These are phyloP conservation scores for Calcarius ornatus DNA, from an alignment of 2,113 vertebrate species.

Conservation along the genomic window DNA sequence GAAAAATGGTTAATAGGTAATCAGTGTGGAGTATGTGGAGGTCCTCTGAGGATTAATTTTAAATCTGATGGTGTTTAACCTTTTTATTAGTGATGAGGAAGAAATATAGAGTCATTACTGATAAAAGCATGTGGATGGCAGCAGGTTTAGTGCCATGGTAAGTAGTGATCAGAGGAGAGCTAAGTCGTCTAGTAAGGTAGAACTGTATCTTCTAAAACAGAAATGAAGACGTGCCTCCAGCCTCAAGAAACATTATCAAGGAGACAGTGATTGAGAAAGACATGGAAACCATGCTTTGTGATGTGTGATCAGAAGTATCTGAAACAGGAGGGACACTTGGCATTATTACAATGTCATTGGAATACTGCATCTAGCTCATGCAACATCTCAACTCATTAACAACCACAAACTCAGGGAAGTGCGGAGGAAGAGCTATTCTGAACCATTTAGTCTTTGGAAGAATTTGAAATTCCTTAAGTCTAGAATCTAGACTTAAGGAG, in stretches of 20 bases:
- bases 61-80: constrained; percentile 3
- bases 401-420: not conserved
- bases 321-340: not conserved
- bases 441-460: not conserved
- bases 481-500: too few relatives aligned
- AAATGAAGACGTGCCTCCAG: not conserved
- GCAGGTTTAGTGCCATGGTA: not conserved
- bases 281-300: not conserved
- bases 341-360: not conserved
- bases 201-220: not conserved
- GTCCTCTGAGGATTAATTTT: not conserved
- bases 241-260: not conserved
- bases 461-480: not conserved
- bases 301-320: not conserved
- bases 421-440: not conserved
- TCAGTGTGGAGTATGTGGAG: not conserved
- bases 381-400: not conserved
- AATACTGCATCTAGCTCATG: not conserved
- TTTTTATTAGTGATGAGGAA: constrained; percentile 1
- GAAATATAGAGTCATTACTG: not conserved
- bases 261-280: not conserved
- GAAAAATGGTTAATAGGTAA: not conserved
- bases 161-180: not conserved
- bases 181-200: not conserved
- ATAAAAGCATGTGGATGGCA: not conserved